A percentile compares a stretch with the other conserved stretches of the same genome.
Conservation (phyloP, 1,140 invertebrate species). For the Oryctes rhinoceros region DNA sequence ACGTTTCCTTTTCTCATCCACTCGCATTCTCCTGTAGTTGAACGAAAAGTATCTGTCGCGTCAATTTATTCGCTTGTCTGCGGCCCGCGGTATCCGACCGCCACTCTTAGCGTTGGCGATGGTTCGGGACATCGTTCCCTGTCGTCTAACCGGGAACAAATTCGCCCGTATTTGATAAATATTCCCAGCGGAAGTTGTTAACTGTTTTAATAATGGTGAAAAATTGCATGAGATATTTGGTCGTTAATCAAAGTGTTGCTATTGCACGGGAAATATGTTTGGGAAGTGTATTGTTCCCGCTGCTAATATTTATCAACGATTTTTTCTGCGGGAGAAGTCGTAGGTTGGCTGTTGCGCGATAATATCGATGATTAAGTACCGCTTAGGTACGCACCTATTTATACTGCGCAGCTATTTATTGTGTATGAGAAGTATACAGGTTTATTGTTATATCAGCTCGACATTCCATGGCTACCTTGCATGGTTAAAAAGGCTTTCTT, state of each 20-base stretch:
- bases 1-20: background rate
- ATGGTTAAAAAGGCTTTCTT: no score
- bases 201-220: conserved; percentile 22
- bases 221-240: background rate
- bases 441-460: no score
- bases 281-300: background rate
- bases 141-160: background rate
- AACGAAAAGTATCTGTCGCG: background rate
- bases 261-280: background rate
- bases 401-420: background rate
- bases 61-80: background rate
- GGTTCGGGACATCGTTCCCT: background rate
- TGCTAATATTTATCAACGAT: background rate
- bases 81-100: background rate
- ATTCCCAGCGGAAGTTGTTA: background rate
- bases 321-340: background rate
- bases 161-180: background rate
- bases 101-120: background rate
- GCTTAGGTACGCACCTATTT: background rate
- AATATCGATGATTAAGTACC: background rate
- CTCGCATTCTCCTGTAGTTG: background rate
- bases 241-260: background rate
- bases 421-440: no score
- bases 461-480: no score
- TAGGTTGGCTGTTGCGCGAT: background rate